These are phyloP conservation scores for Embidobia sp. DNA, from an alignment of 2,888 invertebrate genomes.

Conservation along the genomic window DNA sequence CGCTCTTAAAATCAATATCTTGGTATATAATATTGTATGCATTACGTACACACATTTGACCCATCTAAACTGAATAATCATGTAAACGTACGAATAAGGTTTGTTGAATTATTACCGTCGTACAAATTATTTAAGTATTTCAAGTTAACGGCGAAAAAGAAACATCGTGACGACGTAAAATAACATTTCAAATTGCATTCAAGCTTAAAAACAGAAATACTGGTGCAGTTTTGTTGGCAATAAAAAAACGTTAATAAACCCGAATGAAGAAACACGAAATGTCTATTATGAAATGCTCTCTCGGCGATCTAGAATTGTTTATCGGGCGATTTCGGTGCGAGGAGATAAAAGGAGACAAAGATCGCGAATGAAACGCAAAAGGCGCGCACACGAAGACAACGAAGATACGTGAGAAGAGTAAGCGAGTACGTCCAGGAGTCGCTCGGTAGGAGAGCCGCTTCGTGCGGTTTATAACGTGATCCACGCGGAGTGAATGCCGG, in stretches of 20 bases:
- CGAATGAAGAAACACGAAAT: too few species aligned
- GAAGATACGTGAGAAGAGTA: slow-evolving; percentile 60
- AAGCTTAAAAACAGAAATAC: too few species aligned
- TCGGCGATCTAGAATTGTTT: not conserved
- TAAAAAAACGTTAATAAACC: too few species aligned
- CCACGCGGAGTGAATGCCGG: slow-evolving; percentile 52
- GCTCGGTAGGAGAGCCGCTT: slow-evolving; percentile 55
- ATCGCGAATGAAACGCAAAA: slow-evolving; percentile 32
- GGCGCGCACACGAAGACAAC: slow-evolving; percentile 35
- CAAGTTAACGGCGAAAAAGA: too few species aligned
- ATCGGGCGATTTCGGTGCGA: not conserved
- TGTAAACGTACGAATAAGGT: too few species aligned
- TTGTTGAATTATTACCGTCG: too few species aligned
- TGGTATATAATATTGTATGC: not conserved
- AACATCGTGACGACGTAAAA: too few species aligned
- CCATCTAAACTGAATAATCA: not conserved
- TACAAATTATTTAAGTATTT: too few species aligned
- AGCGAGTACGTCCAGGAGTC: slow-evolving; percentile 57
- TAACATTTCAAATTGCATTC: too few species aligned
- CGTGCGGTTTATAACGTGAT: slow-evolving; percentile 60
- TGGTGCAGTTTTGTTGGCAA: too few species aligned
- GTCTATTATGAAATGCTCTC: too few species aligned
- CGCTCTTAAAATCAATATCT: slow-evolving; percentile 26
- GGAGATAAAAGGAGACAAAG: slow-evolving; percentile 36
- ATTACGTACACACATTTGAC: not conserved